Base-by-base conservation (phyloP, 64 coral and sea anemone species). In the Montipora sp. region DNA sequence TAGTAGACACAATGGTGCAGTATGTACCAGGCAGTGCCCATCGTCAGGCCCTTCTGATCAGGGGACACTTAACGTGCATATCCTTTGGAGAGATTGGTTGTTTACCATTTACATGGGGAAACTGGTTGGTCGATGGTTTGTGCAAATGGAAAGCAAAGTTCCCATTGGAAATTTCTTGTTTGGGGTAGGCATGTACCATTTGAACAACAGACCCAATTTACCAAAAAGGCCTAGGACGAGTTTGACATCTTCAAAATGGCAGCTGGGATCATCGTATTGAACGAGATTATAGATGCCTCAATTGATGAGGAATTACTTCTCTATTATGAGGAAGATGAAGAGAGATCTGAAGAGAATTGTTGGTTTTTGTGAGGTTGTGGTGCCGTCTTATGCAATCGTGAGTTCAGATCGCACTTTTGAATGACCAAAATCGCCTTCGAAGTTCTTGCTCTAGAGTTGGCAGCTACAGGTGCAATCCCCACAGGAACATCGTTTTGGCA, bases 401-500 rank as follows among this genome's bases (percentile, higher is more conserved):
- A 36, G 36, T 36, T 36, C 36, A 36, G 36, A 36, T 36, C 36
- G 36, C 36, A 36, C 36, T 36, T 36, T 36, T 2, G 36, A 36
- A 57, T 11, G 53, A 57, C 53, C 53, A 57, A 57, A 57, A 57
- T 11, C 1, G 11, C 53, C 53, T 57, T 57, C 2, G 53, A 57
- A 57, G 53, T 57, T 57, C 53, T 57, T 57, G 53, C 36, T 36
- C 36, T 36, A 89, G 87, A 89, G 44, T 8, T 79, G 13, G 75
- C 51, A 60, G 75, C 71, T 60, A 89, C 87, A 23, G 89, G 89
- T 19, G 5, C 22, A 91, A 82, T 91, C 67, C 63, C 77, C 36
- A 80, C 7, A 27, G 65, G 89, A 82, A 91, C 36, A 91, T 80
- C 77, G 65, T 51, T 91, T 91, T 58, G 89, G 89, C 73, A 91